A percentile compares a stretch with the other conserved stretches of the same genome.
Conservation (phyloP, 2,113 vertebrate species). For the Hippocampus barbouri region DNA sequence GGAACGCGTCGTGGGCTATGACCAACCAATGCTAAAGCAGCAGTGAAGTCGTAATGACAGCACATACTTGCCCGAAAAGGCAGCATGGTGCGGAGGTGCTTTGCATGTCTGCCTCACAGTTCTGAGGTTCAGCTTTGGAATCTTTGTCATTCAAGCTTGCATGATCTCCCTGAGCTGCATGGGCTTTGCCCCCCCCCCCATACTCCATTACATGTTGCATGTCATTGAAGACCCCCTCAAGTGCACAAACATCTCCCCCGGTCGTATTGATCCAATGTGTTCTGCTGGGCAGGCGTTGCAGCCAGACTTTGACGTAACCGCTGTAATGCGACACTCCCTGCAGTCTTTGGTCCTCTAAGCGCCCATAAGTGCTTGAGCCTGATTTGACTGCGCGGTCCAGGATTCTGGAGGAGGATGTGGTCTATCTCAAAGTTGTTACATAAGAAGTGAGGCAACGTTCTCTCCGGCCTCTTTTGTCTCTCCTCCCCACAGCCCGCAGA, state of each 20-base stretch:
- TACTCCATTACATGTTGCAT: too few relatives aligned
- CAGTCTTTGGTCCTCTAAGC: background rate
- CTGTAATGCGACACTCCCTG: slow-evolving; percentile 16
- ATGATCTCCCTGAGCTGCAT: too few relatives aligned
- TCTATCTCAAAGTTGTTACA: slow-evolving; percentile 33
- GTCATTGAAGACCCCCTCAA: too few relatives aligned
- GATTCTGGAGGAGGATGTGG: slow-evolving; percentile 17
- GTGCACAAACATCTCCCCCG: slow-evolving; percentile 13
- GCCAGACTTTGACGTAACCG: background rate
- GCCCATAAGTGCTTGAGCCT: background rate
- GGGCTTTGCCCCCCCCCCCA: too few relatives aligned
- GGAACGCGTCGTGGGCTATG: background rate
- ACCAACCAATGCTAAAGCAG: too few relatives aligned
- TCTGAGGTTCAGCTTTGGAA: too few relatives aligned
- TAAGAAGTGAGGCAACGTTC: slow-evolving; percentile 48
- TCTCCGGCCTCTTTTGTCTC: slow-evolving; percentile 27
- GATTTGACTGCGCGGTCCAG: slow-evolving; percentile 6
- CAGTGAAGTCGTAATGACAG: background rate
- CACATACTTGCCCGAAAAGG: background rate
- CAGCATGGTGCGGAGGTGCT: background rate
- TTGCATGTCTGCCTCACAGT: too few relatives aligned
- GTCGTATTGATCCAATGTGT: slow-evolving; percentile 20
- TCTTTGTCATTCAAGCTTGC: too few relatives aligned
- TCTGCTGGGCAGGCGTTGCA: background rate
- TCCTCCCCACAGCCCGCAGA: slow-evolving; percentile 24